Evolutionary conservation across 2,797 vertebrate species (phyloP), one percentile per base, ranked within the genome.

Genomic region (Sebastes cheni): DNA sequence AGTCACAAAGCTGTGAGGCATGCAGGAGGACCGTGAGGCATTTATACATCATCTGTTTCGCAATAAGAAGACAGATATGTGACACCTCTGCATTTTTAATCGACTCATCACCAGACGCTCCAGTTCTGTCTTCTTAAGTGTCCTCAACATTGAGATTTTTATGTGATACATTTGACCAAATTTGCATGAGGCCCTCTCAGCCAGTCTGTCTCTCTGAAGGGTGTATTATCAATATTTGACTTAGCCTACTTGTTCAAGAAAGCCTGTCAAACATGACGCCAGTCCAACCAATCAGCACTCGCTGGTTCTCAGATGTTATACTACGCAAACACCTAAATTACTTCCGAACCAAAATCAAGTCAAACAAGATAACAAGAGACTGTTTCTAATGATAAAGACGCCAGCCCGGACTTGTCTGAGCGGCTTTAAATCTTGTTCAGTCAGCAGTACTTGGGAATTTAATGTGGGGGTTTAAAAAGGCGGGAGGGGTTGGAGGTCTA

Each of bases 191-290:
- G 8, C 22, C 22, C 16, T 54, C 42, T 25, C 11, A 39, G 59
- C 6, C 3, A 1, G 6, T 20, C 50, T 75, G 52, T 30, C 20
- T 71, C 32, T 81, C 83, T 77, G 59, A 81, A 58, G 72, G 60
- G 75, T 29, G 13, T 20, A 32, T 46, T 34, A 81, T 84, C 67
- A 84, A 86, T 85, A 90, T 89, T 89, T 86, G 73, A 89, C 75
- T 76, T 67, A 3, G 77, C 23, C 30, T 66, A 72, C 60, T 74
- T 74, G 74, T 68, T 80, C 29, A 62, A 23, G 22, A 60, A 86
- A 75, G 52, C 72, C 71, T 65, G 75, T 81, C 77, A 76, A 72
- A 84, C 59, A 70, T 58, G 75, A 83, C 39, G 30, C 10, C 34
- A 36, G 11, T 25, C 32, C 61, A 34, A 54, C 27, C 66, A 67